Percentiles rank a stretch among this genome's conserved stretches.
Evolutionary conservation across 2,888 invertebrate genomes (phyloP).

Genomic region (Amblyjoppa proteus): DNA sequence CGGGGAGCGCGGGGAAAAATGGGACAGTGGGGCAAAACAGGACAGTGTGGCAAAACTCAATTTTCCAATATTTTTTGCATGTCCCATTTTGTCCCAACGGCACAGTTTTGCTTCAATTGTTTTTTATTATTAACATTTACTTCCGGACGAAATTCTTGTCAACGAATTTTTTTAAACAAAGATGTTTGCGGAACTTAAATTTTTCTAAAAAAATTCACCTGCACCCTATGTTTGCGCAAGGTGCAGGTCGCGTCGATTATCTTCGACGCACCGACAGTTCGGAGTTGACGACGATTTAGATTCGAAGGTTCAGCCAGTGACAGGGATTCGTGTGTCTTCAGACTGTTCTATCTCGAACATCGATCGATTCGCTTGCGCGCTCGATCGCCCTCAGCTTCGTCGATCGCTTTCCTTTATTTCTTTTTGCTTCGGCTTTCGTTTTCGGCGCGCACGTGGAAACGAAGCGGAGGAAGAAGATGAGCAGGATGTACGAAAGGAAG

Average conservation of each 20-base stretch:
- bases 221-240: background rate
- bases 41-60: too few relatives aligned
- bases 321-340: conserved; percentile 75
- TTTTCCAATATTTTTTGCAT: too few relatives aligned
- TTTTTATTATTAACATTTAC: too few relatives aligned
- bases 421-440: conserved; percentile 18
- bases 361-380: conserved; percentile 49
- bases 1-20: too few relatives aligned
- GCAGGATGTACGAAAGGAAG: conserved; percentile 27
- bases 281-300: conserved; percentile 73
- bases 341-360: conserved; percentile 67
- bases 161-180: too few relatives aligned
- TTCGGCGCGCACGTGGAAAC: conserved; percentile 25
- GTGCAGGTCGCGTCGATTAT: conserved; percentile 30
- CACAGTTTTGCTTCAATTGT: too few relatives aligned
- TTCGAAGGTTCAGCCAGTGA: conserved; percentile 74
- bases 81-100: background rate
- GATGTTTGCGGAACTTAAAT: background rate
- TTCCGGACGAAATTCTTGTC: too few relatives aligned
- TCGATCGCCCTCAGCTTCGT: conserved; percentile 64
- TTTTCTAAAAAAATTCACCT: background rate
- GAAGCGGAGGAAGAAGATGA: conserved; percentile 18
- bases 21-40: too few relatives aligned
- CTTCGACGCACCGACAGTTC: background rate
- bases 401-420: conserved; percentile 53